Evolutionary conservation across 2,888 invertebrate genomes (phyloP).

Genomic region (Melanophora roralis): DNA sequence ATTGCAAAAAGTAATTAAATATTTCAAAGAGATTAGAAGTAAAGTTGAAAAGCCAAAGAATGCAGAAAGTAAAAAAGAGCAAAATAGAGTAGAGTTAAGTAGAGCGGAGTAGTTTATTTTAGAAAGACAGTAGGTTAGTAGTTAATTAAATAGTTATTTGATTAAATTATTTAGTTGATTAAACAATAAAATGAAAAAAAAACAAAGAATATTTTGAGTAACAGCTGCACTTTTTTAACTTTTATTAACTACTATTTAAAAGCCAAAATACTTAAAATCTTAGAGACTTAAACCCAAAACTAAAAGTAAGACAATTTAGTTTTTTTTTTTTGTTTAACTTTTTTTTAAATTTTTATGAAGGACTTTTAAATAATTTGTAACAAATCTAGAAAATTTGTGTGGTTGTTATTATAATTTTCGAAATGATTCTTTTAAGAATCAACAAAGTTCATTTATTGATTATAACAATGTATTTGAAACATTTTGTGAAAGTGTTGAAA

Average conservation of each 20-base stretch:
- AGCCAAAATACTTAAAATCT: not conserved
- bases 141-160: not conserved
- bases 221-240: constrained; percentile 10
- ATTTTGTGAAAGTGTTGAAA: constrained; percentile 3
- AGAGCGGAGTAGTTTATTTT: constrained; percentile 4
- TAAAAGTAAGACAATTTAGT: not conserved
- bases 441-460: not conserved
- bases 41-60: no score
- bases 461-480: constrained; percentile 30
- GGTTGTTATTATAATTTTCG: not conserved
- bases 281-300: constrained; percentile 6
- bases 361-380: not conserved
- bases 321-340: no score
- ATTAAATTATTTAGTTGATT: constrained; percentile 1
- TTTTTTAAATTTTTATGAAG: not conserved
- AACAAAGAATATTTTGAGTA: constrained; percentile 32
- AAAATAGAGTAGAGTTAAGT: not conserved
- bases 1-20: not conserved
- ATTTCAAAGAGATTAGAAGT: no score
- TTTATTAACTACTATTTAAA: constrained; percentile 4
- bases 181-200: constrained; percentile 9
- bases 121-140: not conserved
- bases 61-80: not conserved
- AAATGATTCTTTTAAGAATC: not conserved
- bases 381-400: not conserved